Conservation (phyloP, 2,797 vertebrate genomes). For the Miopithecus talapoin region DNA sequence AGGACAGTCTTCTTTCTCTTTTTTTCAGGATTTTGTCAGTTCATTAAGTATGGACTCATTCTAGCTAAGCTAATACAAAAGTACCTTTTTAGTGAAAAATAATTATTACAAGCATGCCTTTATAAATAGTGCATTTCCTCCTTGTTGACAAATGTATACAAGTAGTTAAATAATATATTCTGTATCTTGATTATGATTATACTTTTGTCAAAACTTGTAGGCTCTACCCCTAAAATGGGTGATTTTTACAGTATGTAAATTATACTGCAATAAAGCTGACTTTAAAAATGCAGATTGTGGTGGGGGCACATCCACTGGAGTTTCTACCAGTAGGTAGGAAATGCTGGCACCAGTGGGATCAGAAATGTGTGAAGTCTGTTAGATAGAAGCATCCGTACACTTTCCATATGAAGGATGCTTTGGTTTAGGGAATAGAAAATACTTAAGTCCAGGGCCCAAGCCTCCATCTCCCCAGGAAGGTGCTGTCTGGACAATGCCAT, state of each 20-base stretch:
- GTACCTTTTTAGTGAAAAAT: neutral
- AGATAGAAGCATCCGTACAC: neutral
- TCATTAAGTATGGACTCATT: neutral
- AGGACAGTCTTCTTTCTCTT: neutral
- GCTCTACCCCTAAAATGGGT: neutral
- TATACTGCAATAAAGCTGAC: neutral
- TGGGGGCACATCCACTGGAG: neutral
- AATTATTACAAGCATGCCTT: neutral
- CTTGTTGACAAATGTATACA: neutral
- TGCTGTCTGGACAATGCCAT: neutral
- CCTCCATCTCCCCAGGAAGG: neutral
- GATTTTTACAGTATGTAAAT: neutral
- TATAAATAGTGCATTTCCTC: neutral
- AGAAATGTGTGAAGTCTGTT: slow-evolving; percentile 8
- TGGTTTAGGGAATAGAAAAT: neutral
- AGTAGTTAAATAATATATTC: neutral
- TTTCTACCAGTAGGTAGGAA: neutral
- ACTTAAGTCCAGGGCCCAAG: neutral
- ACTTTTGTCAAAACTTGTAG: neutral
- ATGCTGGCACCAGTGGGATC: neutral
- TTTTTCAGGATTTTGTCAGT: slow-evolving; percentile 2
- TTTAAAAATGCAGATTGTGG: neutral
- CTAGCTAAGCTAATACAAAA: neutral
- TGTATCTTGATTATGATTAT: neutral
- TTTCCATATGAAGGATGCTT: neutral